Conservation (phyloP, 2,888 invertebrate genomes). For the Stenolophus ochropezus region DNA sequence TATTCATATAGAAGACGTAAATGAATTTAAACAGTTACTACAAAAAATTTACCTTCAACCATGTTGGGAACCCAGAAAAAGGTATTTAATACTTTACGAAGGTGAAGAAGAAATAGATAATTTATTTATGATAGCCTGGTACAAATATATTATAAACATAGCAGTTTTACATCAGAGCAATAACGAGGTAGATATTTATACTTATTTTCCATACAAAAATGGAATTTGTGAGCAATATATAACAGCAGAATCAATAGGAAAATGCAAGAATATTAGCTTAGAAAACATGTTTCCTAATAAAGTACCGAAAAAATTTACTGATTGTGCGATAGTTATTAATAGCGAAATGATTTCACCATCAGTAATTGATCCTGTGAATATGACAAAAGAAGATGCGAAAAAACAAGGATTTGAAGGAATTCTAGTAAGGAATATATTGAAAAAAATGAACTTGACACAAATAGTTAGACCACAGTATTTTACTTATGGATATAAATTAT, state of each 20-base stretch:
- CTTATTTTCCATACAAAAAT: constrained; percentile 5
- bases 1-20: neutral
- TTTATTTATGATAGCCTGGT: neutral
- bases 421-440: neutral
- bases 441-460: neutral
- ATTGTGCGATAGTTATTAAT: neutral
- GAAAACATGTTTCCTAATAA: neutral
- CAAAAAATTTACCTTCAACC: neutral
- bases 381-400: neutral
- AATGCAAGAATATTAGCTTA: neutral
- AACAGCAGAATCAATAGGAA: neutral
- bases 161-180: neutral
- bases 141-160: constrained; percentile 4
- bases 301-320: neutral
- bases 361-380: neutral
- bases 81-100: neutral
- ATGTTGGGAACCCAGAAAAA: constrained; percentile 5
- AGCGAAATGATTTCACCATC: constrained; percentile 15
- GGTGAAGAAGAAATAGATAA: neutral
- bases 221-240: neutral
- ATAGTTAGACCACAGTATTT: neutral
- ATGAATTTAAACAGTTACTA: neutral
- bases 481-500: constrained; percentile 3
- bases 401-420: neutral
- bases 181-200: neutral